Base-by-base conservation (phyloP, 1,140 invertebrate species). In the Drosophila nikananu region DNA sequence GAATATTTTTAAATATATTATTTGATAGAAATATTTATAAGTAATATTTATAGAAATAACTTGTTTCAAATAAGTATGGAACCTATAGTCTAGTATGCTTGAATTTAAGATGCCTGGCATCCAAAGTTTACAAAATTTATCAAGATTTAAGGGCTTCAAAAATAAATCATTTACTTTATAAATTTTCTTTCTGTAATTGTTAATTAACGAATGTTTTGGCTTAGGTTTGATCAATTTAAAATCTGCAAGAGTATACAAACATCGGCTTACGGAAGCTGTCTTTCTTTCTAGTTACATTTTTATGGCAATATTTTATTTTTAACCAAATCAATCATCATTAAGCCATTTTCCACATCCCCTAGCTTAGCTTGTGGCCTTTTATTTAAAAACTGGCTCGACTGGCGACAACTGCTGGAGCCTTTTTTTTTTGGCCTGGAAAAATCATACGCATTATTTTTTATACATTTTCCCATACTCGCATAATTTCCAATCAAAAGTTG, bases 401-500 rank as follows among this genome's bases (percentile, higher is more conserved):
- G 54, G 41, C 44, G n/a, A 9, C 5, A 7, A n/a, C n/a, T 17
- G 27, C 27, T 30, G n/a, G n/a, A n/a, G n/a, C n/a, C n/a, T n/a
- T n/a, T 21, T 49, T 17, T 9, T 10, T 48, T 48, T 32, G 19
- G 42, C 59, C 42, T 57, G 71, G 68, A 32, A 73, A 72, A 72
- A 42, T 12, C 42, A 21, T 37, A 57, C 54, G 51, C 51, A 52
- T 39, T 25, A n/a, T n/a, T 21, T 37, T 19, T 52, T 25, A 9
- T 41, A 52, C 3, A 41, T 25, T 25, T 30, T 30, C 12, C 46
- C 32, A 48, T 68, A 72, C 35, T 62, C 59, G 42, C 64, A 71
- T 72, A 58, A 60, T 73, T 74, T 64, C 44, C 60, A 75, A 76
- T 51, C 23, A 65, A 76, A 76, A 55, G 10, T 32, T 44, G 3